These are phyloP conservation scores for Solenopsis invicta DNA, from an alignment of 1,140 invertebrate species.

Conservation along the genomic window DNA sequence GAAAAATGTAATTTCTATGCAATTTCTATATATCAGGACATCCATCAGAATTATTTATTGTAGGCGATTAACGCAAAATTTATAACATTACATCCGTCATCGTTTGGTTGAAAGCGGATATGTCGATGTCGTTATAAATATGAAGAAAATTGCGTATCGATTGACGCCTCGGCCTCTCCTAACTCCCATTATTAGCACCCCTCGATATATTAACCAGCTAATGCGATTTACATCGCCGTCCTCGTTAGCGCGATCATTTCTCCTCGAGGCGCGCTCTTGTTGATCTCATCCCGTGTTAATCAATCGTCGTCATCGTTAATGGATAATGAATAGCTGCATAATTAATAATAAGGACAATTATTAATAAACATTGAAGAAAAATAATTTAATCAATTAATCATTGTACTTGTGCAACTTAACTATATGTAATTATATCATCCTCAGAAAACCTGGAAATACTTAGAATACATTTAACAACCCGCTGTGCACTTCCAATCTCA, in stretches of 20 bases:
- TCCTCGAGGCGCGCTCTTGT: conserved; percentile 23
- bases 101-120: conserved; percentile 16
- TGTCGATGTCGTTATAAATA: conserved; percentile 27
- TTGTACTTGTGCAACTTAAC: neutral
- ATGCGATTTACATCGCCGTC: conserved; percentile 52
- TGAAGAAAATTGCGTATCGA: conserved; percentile 60
- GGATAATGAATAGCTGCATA: neutral
- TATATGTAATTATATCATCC: neutral
- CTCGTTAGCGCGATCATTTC: conserved; percentile 55
- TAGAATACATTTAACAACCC: neutral
- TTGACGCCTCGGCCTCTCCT: conserved; percentile 1
- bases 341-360: neutral
- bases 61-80: conserved; percentile 24
- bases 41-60: conserved; percentile 4
- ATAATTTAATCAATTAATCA: neutral
- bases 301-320: conserved; percentile 14
- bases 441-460: neutral
- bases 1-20: neutral
- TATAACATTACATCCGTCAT: conserved; percentile 44
- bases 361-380: neutral
- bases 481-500: neutral
- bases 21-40: neutral
- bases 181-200: conserved; percentile 26
- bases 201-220: conserved; percentile 59
- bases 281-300: conserved; percentile 41